Conservation (phyloP, 2,797 vertebrate genomes). For the Mionectes olivaceus region DNA sequence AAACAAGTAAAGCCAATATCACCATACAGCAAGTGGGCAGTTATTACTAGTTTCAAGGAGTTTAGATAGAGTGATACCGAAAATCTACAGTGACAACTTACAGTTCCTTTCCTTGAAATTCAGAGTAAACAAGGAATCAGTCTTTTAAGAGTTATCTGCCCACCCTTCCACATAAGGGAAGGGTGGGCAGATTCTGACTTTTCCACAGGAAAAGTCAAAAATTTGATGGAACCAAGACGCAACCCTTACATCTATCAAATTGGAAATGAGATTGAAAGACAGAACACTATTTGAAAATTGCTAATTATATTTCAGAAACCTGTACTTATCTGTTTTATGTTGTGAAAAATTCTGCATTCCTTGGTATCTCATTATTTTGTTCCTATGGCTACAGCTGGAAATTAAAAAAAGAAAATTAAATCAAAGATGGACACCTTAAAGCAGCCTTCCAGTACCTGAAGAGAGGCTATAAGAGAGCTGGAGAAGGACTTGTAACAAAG, state of each 20-base stretch:
- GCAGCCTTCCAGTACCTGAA: background rate
- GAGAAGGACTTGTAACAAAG: background rate
- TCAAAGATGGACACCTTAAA: background rate
- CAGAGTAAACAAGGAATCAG: background rate
- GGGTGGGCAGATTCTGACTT: too few relatives aligned
- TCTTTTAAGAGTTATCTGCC: background rate
- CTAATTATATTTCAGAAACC: background rate
- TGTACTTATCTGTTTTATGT: background rate
- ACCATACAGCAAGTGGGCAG: background rate
- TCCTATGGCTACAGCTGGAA: background rate
- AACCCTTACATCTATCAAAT: background rate
- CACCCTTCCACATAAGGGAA: accelerated
- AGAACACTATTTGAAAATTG: background rate
- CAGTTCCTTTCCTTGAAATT: background rate
- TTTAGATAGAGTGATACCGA: background rate
- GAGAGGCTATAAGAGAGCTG: background rate
- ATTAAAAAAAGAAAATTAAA: background rate
- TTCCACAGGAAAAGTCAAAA: background rate
- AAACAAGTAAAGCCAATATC: background rate
- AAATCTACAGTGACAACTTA: background rate
- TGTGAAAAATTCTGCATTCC: background rate
- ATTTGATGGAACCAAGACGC: background rate
- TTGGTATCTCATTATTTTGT: background rate
- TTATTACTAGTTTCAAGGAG: background rate
- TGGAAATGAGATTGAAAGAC: background rate